A percentile compares a stretch with the other conserved stretches of the same genome.
Evolutionary conservation across 2,888 invertebrate species (phyloP).

Genomic region (Tridacna gigas): DNA sequence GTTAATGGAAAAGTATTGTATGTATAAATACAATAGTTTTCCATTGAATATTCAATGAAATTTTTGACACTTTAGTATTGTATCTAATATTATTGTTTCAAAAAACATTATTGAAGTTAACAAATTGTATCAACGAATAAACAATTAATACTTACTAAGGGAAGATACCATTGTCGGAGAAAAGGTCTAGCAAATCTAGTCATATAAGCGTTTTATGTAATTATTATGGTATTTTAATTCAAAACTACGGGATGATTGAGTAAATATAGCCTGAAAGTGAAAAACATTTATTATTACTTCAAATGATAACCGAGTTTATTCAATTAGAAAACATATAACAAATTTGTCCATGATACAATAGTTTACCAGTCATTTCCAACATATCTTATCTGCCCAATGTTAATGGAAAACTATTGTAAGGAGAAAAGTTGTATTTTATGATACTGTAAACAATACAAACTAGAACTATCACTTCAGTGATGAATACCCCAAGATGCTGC

Average conservation of each 20-base stretch:
- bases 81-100: not conserved
- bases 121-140: not conserved
- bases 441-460: constrained; percentile 7
- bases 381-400: not conserved
- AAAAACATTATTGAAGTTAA: not conserved
- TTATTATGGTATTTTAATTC: not conserved
- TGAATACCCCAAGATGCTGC: not conserved
- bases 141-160: not conserved
- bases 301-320: not conserved
- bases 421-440: not conserved
- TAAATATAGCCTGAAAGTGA: not conserved
- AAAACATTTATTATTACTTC: not conserved
- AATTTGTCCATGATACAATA: constrained; percentile 12
- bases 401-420: constrained; percentile 9
- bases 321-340: constrained; percentile 1
- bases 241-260: not conserved
- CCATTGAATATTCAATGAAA: not conserved
- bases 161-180: not conserved
- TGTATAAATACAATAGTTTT: not conserved
- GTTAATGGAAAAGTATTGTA: constrained; percentile 1
- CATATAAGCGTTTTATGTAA: not conserved
- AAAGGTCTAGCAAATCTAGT: not conserved
- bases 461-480: not conserved
- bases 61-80: not conserved
- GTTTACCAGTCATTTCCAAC: not conserved